Base-by-base conservation (phyloP, 1,140 invertebrate species). In the Atta cephalotes region DNA sequence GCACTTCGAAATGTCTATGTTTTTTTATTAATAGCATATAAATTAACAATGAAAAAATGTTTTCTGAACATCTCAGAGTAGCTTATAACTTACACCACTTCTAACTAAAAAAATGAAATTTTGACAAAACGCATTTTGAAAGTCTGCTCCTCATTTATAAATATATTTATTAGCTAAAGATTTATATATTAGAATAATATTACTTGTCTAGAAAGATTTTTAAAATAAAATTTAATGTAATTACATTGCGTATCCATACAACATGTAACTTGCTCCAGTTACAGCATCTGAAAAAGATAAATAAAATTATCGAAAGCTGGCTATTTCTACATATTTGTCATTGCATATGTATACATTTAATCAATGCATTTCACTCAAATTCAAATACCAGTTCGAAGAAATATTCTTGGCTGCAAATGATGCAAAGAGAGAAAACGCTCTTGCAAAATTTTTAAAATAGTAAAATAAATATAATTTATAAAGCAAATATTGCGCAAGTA, bases 291-390 rank as follows among this genome's bases (percentile, higher is more conserved):
- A 63, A 14, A 31, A 60, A 68, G 21, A 49, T 63, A 74, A 76
- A 84, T 74, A 62, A 84, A 84, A 84, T 14, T 25, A 51, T 76
- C 28, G 21, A 82, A 45, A 74, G 28, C 3, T 35, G 14, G 18
- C 39, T 39, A 66, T 35, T 53, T 66, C 45, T 60, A 25, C n/a
- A 62, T 84, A 63, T 84, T 84, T 84, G 39, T 12, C n/a, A 31
- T 63, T 45, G 56, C 56, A 18, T 51, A 16, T 62, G 28, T 76
- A 21, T 63, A 12, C 25, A 31, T 84, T 76, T 35, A 21, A 84
- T 63, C 39, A 76, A 63, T 82, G n/a, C 25, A 18, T 51, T 76
- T 51, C 2, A 35, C 62, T 76, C 28, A 62, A 25, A 62, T 51
- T 62, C 14, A 25, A 76, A 76, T 45, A 63, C 14, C 2, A 6